Evolutionary conservation across 2,888 invertebrate species (phyloP).

Genomic region (Pristionchus exspectatus): DNA sequence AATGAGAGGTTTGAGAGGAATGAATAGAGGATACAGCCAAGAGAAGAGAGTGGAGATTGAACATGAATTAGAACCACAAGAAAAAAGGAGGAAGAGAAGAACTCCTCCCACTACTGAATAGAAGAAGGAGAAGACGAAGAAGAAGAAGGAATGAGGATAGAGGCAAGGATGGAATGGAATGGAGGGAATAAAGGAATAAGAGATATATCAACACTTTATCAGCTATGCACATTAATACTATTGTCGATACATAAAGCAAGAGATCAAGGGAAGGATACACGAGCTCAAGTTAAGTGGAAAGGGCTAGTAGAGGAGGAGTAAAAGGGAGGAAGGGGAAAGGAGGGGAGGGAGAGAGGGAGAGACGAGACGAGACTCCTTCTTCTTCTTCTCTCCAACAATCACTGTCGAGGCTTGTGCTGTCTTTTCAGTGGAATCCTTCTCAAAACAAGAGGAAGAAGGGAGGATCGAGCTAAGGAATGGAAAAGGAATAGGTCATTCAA

Average conservation of each 20-base stretch:
- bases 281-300: neutral
- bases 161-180: neutral
- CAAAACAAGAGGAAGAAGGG: neutral
- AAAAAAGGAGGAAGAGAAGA: neutral
- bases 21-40: neutral
- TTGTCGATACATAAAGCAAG: neutral
- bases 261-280: neutral
- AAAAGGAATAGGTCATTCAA: neutral
- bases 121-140: neutral
- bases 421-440: neutral
- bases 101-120: conserved; percentile 22
- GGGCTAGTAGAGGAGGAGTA: neutral
- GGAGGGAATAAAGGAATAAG: neutral
- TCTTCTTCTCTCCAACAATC: conserved; percentile 10
- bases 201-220: neutral
- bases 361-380: neutral
- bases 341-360: neutral
- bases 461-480: conserved; percentile 17
- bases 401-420: neutral
- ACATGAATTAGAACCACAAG: neutral
- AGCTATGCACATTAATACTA: neutral
- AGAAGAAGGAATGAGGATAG: conserved; percentile 9
- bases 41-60: neutral
- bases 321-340: neutral
- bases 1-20: neutral